Percentiles rank a stretch among this genome's conserved stretches.
Conservation (phyloP, 2,888 invertebrate species). For the Andrena dorsata region DNA sequence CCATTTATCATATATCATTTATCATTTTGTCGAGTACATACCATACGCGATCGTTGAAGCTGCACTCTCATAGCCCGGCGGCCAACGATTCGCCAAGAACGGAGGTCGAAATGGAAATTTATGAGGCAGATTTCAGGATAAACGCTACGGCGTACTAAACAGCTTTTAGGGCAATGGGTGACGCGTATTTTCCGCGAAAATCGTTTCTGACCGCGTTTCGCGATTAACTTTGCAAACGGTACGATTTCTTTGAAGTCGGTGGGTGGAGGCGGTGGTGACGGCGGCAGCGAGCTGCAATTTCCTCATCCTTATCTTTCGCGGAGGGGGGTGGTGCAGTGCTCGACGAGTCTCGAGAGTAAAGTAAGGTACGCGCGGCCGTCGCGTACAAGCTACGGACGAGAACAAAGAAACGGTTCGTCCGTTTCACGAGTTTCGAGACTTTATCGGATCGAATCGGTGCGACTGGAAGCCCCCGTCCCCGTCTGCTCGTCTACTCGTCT, state of each 20-base stretch:
- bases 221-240: constrained; percentile 64
- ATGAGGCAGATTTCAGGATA: constrained; percentile 71
- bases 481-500: no score
- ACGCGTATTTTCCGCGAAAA: constrained; percentile 67
- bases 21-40: neutral
- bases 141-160: constrained; percentile 60
- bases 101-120: constrained; percentile 76
- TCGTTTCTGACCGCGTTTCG: constrained; percentile 67
- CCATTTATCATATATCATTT: no score
- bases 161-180: constrained; percentile 73
- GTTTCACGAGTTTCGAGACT: constrained; percentile 35
- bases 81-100: constrained; percentile 76
- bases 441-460: constrained; percentile 45
- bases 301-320: neutral
- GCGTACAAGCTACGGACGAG: neutral
- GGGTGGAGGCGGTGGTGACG: neutral
- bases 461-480: constrained; percentile 10
- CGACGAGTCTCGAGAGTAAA: constrained; percentile 4
- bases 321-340: neutral
- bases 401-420: constrained; percentile 31
- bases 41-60: constrained; percentile 45
- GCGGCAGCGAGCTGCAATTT: neutral
- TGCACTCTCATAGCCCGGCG: constrained; percentile 46
- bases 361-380: constrained; percentile 5
- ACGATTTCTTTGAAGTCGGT: constrained; percentile 35